Base-by-base conservation (phyloP, 2,888 invertebrate genomes). In the Panopea generosa region DNA sequence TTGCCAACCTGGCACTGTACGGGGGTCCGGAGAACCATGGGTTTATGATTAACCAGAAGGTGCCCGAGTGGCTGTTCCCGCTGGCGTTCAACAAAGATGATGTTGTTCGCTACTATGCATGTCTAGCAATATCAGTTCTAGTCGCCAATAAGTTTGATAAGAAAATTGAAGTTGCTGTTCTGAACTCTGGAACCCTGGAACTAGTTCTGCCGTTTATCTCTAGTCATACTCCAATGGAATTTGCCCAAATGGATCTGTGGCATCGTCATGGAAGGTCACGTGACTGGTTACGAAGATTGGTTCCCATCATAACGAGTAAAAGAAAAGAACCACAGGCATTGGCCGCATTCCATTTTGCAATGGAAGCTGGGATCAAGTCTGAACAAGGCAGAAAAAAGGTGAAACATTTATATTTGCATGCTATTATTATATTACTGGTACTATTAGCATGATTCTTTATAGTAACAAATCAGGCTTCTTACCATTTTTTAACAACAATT, bases 331-430 rank as follows among this genome's bases (percentile, higher is more conserved):
- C 99, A 0, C 95, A 98, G 88, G 98, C 98, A 91, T 93, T 99
- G 86, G 99, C 99, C 2, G 98, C 99, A 40, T 99, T 99, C 92
- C 99, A 99, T 92, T 94, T 99, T 92, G 98, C 98, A 91, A 98
- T 99, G 98, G 99, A 99, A 93, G 99, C 99, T 14, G 97, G 97
- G 43, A 99, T 99, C 66, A 99, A 99, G 92, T 97, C 98, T 88
- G 92, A 92, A 67, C 92, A 92, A 71, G 93, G 87, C 79, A 90
- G 87, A 33, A 77, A 81, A 65, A 74, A 81, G 67, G 80, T 80
- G 70, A 60, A n/a, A 18, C 7, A 40, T n/a, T n/a, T n/a, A n/a
- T n/a, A n/a, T n/a, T n/a, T n/a, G n/a, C n/a, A n/a, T n/a, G n/a
- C n/a, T n/a, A n/a, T n/a, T n/a, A n/a, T n/a, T n/a, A n/a, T n/a